Evolutionary conservation across 2,888 invertebrate species (phyloP).

Genomic region (Lumbricus terrestris): DNA sequence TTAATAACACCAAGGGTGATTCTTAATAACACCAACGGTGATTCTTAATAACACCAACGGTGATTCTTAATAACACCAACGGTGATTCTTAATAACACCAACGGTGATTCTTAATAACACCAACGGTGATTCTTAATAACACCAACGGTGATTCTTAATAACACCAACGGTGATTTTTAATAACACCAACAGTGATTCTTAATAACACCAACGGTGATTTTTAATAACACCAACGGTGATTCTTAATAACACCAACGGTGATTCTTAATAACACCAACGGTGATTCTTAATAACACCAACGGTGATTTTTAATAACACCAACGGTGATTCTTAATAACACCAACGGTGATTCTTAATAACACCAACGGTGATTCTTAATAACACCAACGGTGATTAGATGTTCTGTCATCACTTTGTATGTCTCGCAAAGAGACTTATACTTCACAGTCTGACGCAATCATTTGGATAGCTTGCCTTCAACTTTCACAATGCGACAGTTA

Average conservation of each 20-base stretch:
- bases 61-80: neutral
- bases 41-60: neutral
- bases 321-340: neutral
- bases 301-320: neutral
- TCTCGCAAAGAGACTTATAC: neutral
- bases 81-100: neutral
- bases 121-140: neutral
- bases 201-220: no score
- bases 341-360: neutral
- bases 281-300: neutral
- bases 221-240: neutral
- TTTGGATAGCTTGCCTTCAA: neutral
- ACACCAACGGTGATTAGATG: neutral
- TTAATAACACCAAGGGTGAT: neutral
- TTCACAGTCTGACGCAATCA: neutral
- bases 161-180: no score
- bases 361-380: no score
- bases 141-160: neutral
- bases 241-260: neutral
- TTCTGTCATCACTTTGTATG: neutral
- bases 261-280: neutral
- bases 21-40: neutral
- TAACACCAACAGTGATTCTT: neutral
- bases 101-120: neutral
- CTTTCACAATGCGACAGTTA: neutral